Evolutionary conservation across 2,113 vertebrate genomes (phyloP), one percentile per base, ranked within the genome.

Genomic region (Picathartes gymnocephalus): DNA sequence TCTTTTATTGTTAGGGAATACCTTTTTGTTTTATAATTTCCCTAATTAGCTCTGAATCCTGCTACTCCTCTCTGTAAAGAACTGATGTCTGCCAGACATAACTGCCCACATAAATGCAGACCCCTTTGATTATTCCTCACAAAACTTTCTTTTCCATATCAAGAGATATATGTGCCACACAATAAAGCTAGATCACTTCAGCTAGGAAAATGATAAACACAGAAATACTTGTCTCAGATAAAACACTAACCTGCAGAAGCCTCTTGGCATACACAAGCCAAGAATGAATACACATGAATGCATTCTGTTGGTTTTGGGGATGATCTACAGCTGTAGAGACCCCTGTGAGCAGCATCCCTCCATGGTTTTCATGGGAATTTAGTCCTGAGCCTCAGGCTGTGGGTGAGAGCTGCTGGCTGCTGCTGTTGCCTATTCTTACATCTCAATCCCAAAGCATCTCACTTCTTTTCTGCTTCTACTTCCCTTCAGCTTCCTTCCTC

Each of bases 21-120:
- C 6, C 10, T 74, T 95, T 94, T 92, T 95, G 82, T 92, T 95
- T 94, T 71, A 76, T 84, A 71, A 90, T 96, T 94, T 95, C 80
- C 47, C 80, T 86, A 83, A 93, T 96, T 73, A 86, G 31, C 80
- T 74, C 17, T 81, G 89, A 94, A 69, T 81, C 56, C 68, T 90
- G 60, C 82, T 74, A 24, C n/a, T 90, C 64, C 31, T 78, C 25
- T 73, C 47, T 83, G 68, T 35, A 88, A 95, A 86, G 82, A 93
- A 18, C 61, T 93, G 72, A 78, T 0, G 3, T 71, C 76, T 97
- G 40, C 86, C 80, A 88, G 68, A 62, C 4, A 14, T 51, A 92
- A 40, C 94, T 94, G 88, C 92, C 71, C 90, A 60, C 71, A 74
- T 30, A 81, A 95, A 83, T 19, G 58, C 60, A 90, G 79, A 44